Evolutionary conservation across 2,797 vertebrate genomes (phyloP).

Genomic region (Fringilla coelebs): DNA sequence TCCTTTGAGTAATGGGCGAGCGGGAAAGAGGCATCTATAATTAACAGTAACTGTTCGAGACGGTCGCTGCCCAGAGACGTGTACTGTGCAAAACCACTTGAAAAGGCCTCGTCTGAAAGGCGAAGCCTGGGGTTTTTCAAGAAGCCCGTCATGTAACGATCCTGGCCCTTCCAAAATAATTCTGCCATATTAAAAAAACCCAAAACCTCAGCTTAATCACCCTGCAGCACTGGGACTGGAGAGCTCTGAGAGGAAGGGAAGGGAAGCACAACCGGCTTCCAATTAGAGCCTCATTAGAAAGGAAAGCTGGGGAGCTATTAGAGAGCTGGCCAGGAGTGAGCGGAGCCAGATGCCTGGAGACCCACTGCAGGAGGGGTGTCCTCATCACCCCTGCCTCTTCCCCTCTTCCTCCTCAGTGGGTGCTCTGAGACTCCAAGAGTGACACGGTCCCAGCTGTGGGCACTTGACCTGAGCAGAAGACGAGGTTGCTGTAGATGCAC

Average conservation of each 20-base stretch:
- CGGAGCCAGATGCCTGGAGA: constrained; percentile 25
- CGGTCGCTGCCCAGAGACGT: constrained; percentile 78
- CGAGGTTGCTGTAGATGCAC: not conserved
- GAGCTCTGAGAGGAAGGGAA: constrained; percentile 73
- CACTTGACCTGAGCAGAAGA: not conserved
- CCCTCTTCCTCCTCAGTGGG: not conserved
- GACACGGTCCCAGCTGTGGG: not conserved
- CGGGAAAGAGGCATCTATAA: constrained; percentile 84
- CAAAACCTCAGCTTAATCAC: constrained; percentile 83
- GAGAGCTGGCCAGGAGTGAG: constrained; percentile 37
- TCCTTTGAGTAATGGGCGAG: constrained; percentile 82
- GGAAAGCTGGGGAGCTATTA: constrained; percentile 72
- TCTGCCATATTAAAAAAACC: constrained; percentile 75
- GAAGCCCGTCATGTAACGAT: constrained; percentile 76
- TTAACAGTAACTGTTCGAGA: constrained; percentile 86
- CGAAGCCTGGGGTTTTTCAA: constrained; percentile 76
- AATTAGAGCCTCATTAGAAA: constrained; percentile 83
- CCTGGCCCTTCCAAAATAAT: constrained; percentile 79
- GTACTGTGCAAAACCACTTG: constrained; percentile 82
- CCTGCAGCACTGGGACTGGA: constrained; percentile 78
- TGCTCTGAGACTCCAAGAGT: not conserved
- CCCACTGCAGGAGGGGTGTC: not conserved
- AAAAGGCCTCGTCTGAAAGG: constrained; percentile 77
- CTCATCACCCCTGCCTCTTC: not conserved
- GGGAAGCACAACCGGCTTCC: constrained; percentile 75